A percentile compares a stretch with the other conserved stretches of the same genome.
phyloP scores from a whole-genome alignment of 1,140 invertebrate species.

The Episyrphus balteatus region DNA sequence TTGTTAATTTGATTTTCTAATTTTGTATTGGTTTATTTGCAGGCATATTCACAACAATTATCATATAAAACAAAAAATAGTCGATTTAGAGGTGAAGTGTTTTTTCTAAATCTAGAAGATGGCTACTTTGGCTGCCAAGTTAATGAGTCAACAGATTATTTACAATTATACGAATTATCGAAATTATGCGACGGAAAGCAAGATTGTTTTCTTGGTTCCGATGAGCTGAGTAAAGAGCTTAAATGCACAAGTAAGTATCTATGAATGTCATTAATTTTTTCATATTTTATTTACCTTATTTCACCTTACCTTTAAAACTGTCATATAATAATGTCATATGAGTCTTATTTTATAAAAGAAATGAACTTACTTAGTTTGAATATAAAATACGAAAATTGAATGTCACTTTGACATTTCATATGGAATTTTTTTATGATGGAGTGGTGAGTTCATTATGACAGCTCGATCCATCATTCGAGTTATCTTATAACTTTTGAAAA shows the following conservation, averaged over 20 bases:
- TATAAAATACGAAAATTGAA: background rate
- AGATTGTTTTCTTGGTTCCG: conserved; percentile 84
- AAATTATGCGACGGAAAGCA: conserved; percentile 82
- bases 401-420: background rate
- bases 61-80: conserved; percentile 30
- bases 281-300: background rate
- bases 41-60: conserved; percentile 58
- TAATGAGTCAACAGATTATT: conserved; percentile 86
- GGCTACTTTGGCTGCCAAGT: conserved; percentile 96
- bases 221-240: conserved; percentile 77
- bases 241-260: conserved; percentile 82
- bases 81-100: conserved; percentile 80
- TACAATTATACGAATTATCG: conserved; percentile 88
- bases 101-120: conserved; percentile 93
- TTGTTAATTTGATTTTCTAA: conserved; percentile 2
- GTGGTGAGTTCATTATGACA: background rate
- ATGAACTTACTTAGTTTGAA: no score
- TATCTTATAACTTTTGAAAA: no score
- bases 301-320: background rate
- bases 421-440: background rate
- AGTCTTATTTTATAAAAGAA: no score
- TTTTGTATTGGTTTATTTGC: conserved; percentile 26
- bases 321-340: no score
- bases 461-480: no score
- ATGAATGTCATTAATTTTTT: background rate